Evolutionary conservation across 2,113 vertebrate species (phyloP), one percentile per base, ranked within the genome.

Genomic region (Paramisgurnus dabryanus): DNA sequence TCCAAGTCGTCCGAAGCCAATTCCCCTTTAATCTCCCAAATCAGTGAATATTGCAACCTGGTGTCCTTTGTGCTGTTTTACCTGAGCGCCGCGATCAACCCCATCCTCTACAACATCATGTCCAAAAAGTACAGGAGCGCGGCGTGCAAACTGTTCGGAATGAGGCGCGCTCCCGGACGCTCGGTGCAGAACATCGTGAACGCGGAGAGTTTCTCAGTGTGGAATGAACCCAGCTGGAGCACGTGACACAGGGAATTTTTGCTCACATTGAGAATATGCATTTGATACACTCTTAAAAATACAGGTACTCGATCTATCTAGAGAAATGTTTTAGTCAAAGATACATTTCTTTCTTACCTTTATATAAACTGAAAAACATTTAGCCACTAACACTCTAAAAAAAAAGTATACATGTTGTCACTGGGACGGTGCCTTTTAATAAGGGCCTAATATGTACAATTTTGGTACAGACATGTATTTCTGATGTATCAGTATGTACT

Each of bases 91-190:
- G 97, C 97, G 86, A 96, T 99, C 90, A 99, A 99, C 87, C 98
- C 98, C 65, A 97, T 99, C 86, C 94, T 99, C 43, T 99, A 99
- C 88, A 99, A 98, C 90, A 96, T 96, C 89, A 98, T 99, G 98
- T 99, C 97, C 0, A 95, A 94, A 90, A 99, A 98, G 85, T 98
- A 97, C 87, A 91, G 97, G 0, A 79, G 90, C 2, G 97, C 97
- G 0, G 95, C 94, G 0, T 95, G 94, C 72, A 95, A 91, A 49
- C 94, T 99, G 0, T 93, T 98, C 7, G 93, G 95, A 11, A 88
- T 95, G 1, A 80, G 90, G 9, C 90, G 89, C 0, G 88, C 88
- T 0, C 91, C 94, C 1, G 90, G 88, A 50, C 94, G 95, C 79
- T 93, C 94, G 13, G 90, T 94, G 17, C 95, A 94, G 65, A 90